phyloP scores from a whole-genome alignment of 1,140 invertebrate genomes.

The Campoletis sonorensis region DNA sequence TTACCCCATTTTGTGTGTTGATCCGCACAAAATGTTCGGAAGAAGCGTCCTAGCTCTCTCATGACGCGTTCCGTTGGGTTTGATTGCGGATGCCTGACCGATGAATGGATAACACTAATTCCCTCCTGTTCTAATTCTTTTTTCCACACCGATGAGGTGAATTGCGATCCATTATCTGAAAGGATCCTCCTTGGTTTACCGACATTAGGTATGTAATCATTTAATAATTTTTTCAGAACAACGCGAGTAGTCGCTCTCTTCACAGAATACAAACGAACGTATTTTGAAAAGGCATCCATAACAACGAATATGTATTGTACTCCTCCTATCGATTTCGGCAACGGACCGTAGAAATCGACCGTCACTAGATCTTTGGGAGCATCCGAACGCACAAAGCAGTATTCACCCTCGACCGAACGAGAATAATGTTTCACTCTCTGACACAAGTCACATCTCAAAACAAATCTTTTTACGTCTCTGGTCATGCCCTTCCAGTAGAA shows the following conservation, averaged over 20 bases:
- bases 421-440: constrained; percentile 30
- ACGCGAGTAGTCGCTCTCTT: constrained; percentile 9
- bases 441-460: constrained; percentile 32
- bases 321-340: background rate
- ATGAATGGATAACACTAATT: background rate
- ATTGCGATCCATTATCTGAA: background rate
- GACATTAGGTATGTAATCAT: background rate
- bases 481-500: constrained; percentile 22
- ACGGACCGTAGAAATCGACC: constrained; percentile 43
- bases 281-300: constrained; percentile 23
- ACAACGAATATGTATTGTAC: constrained; percentile 34
- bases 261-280: background rate
- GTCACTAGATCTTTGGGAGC: constrained; percentile 58
- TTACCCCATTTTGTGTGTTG: constrained; percentile 36
- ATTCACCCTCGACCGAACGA: constrained; percentile 23
- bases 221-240: background rate
- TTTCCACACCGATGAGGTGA: constrained; percentile 6
- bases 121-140: background rate
- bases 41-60: constrained; percentile 31
- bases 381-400: constrained; percentile 47
- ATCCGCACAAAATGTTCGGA: constrained; percentile 5
- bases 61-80: constrained; percentile 26
- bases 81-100: constrained; percentile 32
- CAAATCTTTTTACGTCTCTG: constrained; percentile 46
- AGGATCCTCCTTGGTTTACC: background rate